Evolutionary conservation across 2,113 vertebrate species (phyloP).

Genomic region (Recurvirostra avosetta): DNA sequence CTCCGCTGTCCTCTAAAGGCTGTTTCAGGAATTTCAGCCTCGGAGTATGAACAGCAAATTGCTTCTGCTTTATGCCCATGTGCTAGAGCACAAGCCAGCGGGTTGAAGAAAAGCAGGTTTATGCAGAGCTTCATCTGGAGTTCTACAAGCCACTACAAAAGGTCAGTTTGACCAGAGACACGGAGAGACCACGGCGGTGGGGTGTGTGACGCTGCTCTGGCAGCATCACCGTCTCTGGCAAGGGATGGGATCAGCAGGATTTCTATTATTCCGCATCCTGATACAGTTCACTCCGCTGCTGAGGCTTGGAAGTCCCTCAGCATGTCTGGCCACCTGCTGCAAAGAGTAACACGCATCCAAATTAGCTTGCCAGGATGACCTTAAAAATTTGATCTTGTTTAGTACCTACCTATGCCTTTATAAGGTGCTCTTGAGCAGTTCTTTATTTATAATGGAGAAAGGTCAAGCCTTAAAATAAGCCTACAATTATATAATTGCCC

Average conservation of each 20-base stretch:
- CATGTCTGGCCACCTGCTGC: accelerated
- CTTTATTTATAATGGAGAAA: neutral
- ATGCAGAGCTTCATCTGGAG: neutral
- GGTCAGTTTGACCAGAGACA: neutral
- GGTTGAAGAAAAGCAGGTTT: neutral
- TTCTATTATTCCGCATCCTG: neutral
- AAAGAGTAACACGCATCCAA: accelerated
- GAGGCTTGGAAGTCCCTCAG: neutral
- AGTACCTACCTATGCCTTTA: neutral
- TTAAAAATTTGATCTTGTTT: neutral
- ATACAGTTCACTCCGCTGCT: neutral
- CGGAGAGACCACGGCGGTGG: accelerated
- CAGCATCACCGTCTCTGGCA: neutral
- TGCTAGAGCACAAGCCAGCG: accelerated
- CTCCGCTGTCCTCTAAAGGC: conserved; percentile 60
- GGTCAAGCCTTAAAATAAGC: neutral
- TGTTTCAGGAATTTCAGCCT: conserved; percentile 45
- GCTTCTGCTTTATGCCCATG: neutral
- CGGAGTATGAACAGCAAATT: neutral
- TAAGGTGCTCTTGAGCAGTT: neutral
- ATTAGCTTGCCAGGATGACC: neutral
- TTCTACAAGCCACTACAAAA: neutral
- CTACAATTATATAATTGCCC: neutral
- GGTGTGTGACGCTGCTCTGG: accelerated
- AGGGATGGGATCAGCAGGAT: neutral